phyloP scores from a whole-genome alignment of 2,113 vertebrate genomes.

The Bubalus kerabau region DNA sequence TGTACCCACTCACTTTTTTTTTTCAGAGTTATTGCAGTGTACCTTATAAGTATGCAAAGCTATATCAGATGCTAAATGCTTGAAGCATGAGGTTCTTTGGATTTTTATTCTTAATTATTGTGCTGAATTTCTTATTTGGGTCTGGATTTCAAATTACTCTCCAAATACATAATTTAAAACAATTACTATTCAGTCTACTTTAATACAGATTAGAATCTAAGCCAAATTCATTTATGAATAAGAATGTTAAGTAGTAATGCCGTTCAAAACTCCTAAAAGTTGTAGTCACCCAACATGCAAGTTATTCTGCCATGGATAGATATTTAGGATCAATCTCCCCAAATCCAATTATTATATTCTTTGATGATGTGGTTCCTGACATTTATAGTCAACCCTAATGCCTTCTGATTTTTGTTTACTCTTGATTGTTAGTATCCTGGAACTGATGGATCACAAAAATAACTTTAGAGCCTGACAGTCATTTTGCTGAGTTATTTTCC shows the following conservation, averaged over 20 bases:
- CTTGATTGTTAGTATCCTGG: not conserved
- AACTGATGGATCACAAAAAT: not conserved
- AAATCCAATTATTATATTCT: not conserved
- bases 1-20: not conserved
- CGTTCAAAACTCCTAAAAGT: not conserved
- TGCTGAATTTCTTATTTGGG: constrained; percentile 49
- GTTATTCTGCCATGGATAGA: not conserved
- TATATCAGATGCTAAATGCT: constrained; percentile 41
- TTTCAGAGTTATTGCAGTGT: not conserved
- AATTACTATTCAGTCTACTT: constrained; percentile 53
- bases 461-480: not conserved
- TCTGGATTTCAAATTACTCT: constrained; percentile 54
- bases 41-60: constrained; percentile 43
- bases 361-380: not conserved
- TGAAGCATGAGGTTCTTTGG: constrained; percentile 14
- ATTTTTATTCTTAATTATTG: constrained; percentile 53
- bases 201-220: constrained; percentile 37
- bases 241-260: constrained; percentile 42
- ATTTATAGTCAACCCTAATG: not conserved
- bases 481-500: not conserved
- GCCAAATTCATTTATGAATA: constrained; percentile 23
- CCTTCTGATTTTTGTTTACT: not conserved
- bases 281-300: not conserved
- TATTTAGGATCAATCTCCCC: not conserved
- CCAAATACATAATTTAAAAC: constrained; percentile 57